Evolutionary conservation across 2,113 vertebrate genomes (phyloP).

Genomic region (Pterocles gutturalis): DNA sequence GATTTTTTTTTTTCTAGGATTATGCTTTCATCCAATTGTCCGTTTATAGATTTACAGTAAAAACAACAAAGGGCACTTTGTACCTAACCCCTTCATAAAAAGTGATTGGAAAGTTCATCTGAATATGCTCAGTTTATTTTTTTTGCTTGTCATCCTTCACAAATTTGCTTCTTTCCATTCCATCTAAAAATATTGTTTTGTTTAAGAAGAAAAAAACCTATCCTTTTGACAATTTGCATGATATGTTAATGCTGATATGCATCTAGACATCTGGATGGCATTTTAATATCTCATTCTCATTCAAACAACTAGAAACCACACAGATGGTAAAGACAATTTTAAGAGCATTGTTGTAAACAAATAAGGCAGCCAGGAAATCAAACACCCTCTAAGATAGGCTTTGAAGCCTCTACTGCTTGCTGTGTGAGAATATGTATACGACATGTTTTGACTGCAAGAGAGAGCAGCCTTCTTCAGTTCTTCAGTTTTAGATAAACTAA

Average conservation of each 20-base stretch:
- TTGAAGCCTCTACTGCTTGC: slow-evolving; percentile 26
- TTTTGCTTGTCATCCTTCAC: slow-evolving; percentile 51
- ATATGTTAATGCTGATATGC: slow-evolving; percentile 75
- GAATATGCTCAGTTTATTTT: background rate
- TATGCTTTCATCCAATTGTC: background rate
- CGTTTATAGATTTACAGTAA: slow-evolving; percentile 6
- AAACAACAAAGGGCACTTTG: slow-evolving; percentile 7
- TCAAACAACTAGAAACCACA: slow-evolving; percentile 78
- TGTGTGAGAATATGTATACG: background rate
- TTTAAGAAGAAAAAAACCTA: slow-evolving; percentile 54
- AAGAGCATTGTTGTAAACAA: slow-evolving; percentile 84
- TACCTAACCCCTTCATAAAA: slow-evolving; percentile 32
- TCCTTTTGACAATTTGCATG: slow-evolving; percentile 78
- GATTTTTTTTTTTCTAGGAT: background rate
- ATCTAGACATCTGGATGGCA: slow-evolving; percentile 85
- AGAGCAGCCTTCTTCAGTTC: slow-evolving; percentile 31
- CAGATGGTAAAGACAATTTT: slow-evolving; percentile 83
- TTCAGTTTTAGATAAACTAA: background rate
- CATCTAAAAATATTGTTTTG: slow-evolving; percentile 76
- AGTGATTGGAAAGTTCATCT: slow-evolving; percentile 56
- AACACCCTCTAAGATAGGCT: slow-evolving; percentile 52
- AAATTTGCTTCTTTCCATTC: slow-evolving; percentile 66
- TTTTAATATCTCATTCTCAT: slow-evolving; percentile 86
- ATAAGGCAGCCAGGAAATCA: slow-evolving; percentile 83
- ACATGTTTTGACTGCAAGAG: slow-evolving; percentile 58